A percentile compares a stretch with the other conserved stretches of the same genome.
phyloP scores from a whole-genome alignment of 2,797 vertebrate genomes.

The Sebastes wilsoni region DNA sequence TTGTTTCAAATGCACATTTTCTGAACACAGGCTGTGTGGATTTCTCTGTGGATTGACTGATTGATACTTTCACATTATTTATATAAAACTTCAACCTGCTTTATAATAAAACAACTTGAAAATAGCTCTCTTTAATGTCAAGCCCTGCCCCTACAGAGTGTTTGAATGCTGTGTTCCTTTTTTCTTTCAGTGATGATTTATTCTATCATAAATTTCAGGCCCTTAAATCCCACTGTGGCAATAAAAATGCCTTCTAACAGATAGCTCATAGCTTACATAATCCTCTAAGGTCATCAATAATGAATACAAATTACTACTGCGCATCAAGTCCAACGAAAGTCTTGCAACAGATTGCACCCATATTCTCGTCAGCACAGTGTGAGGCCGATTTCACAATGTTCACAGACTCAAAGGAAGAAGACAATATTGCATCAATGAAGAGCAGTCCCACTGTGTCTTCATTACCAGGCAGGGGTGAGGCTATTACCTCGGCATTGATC shows the following conservation, averaged over 20 bases:
- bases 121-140: too few species aligned
- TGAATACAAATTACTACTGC: slow-evolving; percentile 9
- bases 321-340: neutral
- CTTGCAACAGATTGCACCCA: neutral
- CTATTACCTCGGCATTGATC: neutral
- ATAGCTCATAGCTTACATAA: slow-evolving; percentile 4
- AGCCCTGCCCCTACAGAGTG: neutral
- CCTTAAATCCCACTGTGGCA: neutral
- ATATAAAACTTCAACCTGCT: too few species aligned
- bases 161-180: neutral
- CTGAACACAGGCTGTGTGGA: too few species aligned
- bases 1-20: too few species aligned
- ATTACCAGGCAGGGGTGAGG: neutral
- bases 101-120: too few species aligned
- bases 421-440: neutral
- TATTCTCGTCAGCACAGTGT: neutral
- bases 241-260: slow-evolving; percentile 28
- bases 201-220: neutral
- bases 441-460: neutral
- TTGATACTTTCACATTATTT: too few species aligned
- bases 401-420: neutral
- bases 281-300: slow-evolving; percentile 31
- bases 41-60: too few species aligned
- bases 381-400: neutral
- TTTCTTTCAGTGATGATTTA: neutral